Conservation (phyloP, 1,140 invertebrate genomes). For the Ganaspis sp. region DNA sequence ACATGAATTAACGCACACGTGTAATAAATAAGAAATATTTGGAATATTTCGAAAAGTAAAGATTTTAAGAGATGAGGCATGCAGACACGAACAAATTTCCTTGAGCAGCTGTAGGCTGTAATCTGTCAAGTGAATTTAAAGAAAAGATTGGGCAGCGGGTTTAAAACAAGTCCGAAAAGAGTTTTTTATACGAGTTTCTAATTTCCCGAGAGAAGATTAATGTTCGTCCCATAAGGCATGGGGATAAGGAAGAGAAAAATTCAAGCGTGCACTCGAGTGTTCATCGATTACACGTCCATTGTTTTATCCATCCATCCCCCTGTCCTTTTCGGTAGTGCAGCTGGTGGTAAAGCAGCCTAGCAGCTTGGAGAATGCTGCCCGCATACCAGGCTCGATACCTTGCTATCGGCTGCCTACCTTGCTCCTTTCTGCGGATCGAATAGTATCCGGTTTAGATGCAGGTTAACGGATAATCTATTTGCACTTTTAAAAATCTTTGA, state of each 20-base stretch:
- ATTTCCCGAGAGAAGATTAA: conserved; percentile 31
- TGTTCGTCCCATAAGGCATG: conserved; percentile 20
- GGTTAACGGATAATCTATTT: conserved; percentile 29
- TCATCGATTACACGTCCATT: conserved; percentile 44
- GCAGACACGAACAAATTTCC: conserved; percentile 7
- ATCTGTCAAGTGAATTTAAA: conserved; percentile 27
- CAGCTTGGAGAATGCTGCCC: conserved; percentile 66
- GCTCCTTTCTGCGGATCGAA: conserved; percentile 12
- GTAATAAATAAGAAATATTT: background rate
- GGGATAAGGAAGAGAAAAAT: conserved; percentile 28
- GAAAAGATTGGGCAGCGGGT: conserved; percentile 21
- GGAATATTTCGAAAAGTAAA: background rate
- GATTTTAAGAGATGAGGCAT: background rate
- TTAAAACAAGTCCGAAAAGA: conserved; percentile 27
- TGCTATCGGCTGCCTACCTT: conserved; percentile 22
- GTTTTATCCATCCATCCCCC: conserved; percentile 35
- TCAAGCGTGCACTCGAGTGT: conserved; percentile 30
- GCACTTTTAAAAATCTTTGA: conserved; percentile 11
- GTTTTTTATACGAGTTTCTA: conserved; percentile 27
- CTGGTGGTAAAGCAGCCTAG: conserved; percentile 65
- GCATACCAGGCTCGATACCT: conserved; percentile 50
- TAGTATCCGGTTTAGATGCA: conserved; percentile 30
- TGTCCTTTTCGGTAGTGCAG: conserved; percentile 44
- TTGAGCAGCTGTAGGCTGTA: conserved; percentile 14
- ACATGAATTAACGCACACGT: too few species aligned